These are phyloP conservation scores for Lagria hirta DNA, from an alignment of 2,888 invertebrate genomes.

Conservation along the genomic window DNA sequence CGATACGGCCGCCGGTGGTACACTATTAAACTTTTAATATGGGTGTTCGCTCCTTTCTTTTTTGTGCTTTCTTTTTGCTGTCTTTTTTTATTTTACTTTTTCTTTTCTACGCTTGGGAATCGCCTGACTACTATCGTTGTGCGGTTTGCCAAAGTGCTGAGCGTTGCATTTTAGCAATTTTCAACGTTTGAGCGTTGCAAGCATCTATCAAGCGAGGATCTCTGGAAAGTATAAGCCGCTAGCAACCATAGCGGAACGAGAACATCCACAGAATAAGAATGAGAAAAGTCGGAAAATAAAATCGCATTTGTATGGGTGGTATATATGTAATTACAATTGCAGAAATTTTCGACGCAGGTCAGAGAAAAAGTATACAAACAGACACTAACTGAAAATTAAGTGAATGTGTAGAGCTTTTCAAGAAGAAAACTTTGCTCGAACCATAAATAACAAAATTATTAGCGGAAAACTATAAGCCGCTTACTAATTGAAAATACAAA, in stretches of 20 bases:
- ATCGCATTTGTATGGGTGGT: slow-evolving; percentile 38
- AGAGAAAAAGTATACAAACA: no score
- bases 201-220: slow-evolving; percentile 47
- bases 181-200: slow-evolving; percentile 40
- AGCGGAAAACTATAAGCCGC: no score
- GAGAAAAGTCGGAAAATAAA: slow-evolving; percentile 37
- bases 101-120: slow-evolving; percentile 12
- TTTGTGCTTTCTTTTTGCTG: no score
- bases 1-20: slow-evolving; percentile 16
- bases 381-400: no score
- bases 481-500: no score
- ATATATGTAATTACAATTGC: slow-evolving; percentile 19
- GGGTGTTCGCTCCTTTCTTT: slow-evolving; percentile 1
- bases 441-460: no score
- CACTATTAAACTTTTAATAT: slow-evolving; percentile 26
- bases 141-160: slow-evolving; percentile 40
- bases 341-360: not conserved
- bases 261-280: slow-evolving; percentile 42
- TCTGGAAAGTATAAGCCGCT: slow-evolving; percentile 45
- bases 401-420: no score
- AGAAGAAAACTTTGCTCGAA: no score
- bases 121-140: slow-evolving; percentile 27
- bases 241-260: slow-evolving; percentile 37
- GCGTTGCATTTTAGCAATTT: slow-evolving; percentile 49
- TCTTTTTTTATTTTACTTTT: slow-evolving; percentile 6